phyloP scores from a whole-genome alignment of 2,797 vertebrate species.

The Cirrhinus mrigala region DNA sequence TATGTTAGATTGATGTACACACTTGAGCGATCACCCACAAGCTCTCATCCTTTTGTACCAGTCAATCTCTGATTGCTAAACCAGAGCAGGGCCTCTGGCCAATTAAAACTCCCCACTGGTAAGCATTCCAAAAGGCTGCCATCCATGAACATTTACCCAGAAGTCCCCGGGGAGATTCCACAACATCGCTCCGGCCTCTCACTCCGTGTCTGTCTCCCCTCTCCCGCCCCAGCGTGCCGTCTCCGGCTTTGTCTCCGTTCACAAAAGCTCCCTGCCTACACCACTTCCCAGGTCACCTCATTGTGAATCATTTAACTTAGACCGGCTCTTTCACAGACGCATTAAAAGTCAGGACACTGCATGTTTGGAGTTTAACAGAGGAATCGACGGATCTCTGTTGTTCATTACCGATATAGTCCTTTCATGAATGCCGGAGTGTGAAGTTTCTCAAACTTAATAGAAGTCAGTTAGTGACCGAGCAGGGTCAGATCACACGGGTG shows the following conservation, averaged over 20 bases:
- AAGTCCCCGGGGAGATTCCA: conserved; percentile 81
- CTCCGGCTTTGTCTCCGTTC: conserved; percentile 78
- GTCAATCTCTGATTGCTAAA: conserved; percentile 74
- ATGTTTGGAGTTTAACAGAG: conserved; percentile 49
- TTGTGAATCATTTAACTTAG: conserved; percentile 76
- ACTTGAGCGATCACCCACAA: conserved; percentile 41
- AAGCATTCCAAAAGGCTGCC: conserved; percentile 83
- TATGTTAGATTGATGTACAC: conserved; percentile 16
- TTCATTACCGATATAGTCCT: conserved; percentile 26
- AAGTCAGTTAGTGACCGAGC: conserved; percentile 34
- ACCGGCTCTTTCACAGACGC: conserved; percentile 67
- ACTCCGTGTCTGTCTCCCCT: conserved; percentile 67
- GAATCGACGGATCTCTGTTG: conserved; percentile 24
- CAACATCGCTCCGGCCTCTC: conserved; percentile 77
- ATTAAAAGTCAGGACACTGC: conserved; percentile 68
- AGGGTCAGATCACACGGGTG: not conserved
- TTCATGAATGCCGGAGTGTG: conserved; percentile 26
- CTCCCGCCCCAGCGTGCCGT: conserved; percentile 70
- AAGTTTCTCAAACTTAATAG: conserved; percentile 20
- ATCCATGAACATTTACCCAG: conserved; percentile 84
- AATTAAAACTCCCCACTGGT: conserved; percentile 83
- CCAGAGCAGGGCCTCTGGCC: conserved; percentile 74
- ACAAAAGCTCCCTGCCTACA: conserved; percentile 84
- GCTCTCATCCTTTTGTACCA: conserved; percentile 31
- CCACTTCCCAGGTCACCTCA: conserved; percentile 84